Evolutionary conservation across 2,797 vertebrate species (phyloP).

Genomic region (Halcyon badia): DNA sequence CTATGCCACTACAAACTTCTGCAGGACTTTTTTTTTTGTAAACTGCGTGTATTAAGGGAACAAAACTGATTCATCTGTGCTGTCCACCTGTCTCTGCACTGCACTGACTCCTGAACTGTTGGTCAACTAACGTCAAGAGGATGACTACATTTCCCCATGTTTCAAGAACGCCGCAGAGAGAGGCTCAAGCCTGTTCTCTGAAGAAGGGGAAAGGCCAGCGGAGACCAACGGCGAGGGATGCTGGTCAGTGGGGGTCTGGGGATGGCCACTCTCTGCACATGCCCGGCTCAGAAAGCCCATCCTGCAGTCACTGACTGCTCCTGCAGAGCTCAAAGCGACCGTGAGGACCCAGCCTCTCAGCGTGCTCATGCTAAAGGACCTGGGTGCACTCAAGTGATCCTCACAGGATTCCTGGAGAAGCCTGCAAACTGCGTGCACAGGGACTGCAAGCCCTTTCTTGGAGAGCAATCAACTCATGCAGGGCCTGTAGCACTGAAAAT

Average conservation of each 20-base stretch:
- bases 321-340: rapidly evolving
- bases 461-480: rapidly evolving
- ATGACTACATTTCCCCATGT: not conserved
- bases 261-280: rapidly evolving
- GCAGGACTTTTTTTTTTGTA: not conserved
- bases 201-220: not conserved
- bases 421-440: not conserved
- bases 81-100: not conserved
- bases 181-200: not conserved
- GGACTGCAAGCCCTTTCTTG: not conserved
- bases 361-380: rapidly evolving
- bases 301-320: rapidly evolving
- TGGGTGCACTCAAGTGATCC: rapidly evolving
- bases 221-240: not conserved
- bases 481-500: not conserved
- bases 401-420: not conserved
- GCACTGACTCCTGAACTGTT: not conserved
- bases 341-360: not conserved
- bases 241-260: rapidly evolving
- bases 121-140: not conserved
- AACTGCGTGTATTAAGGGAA: not conserved
- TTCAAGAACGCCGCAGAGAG: not conserved
- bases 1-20: not conserved
- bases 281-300: not conserved
- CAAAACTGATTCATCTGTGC: not conserved